Evolutionary conservation across 2,113 vertebrate species (phyloP).

Genomic region (Takifugu bimaculatus): DNA sequence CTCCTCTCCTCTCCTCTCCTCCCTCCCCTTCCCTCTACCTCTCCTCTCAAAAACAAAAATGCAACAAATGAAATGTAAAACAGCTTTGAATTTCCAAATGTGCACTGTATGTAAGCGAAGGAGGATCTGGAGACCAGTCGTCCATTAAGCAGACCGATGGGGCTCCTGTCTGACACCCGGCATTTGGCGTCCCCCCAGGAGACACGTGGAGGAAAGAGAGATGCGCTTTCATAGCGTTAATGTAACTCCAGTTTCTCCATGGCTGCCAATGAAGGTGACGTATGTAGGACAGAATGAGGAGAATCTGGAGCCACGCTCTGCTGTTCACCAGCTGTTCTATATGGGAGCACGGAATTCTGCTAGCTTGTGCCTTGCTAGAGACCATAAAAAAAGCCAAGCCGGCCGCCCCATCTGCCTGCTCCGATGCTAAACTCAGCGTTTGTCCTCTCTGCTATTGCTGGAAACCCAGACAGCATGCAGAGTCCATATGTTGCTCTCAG

Average conservation of each 20-base stretch:
- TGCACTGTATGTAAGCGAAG: slow-evolving; percentile 16
- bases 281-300: slow-evolving; percentile 3
- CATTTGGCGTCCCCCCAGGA: slow-evolving; percentile 36
- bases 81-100: slow-evolving; percentile 10
- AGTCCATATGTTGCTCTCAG: slow-evolving; percentile 45
- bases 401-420: slow-evolving; percentile 48
- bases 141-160: slow-evolving; percentile 65
- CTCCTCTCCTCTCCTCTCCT: too few relatives aligned
- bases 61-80: slow-evolving; percentile 29
- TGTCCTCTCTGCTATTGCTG: slow-evolving; percentile 40
- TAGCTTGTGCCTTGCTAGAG: slow-evolving; percentile 36
- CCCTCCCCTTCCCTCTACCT: too few relatives aligned
- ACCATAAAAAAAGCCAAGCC: slow-evolving; percentile 51
- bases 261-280: background rate
- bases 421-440: slow-evolving; percentile 36
- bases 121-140: slow-evolving; percentile 20
- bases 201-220: slow-evolving; percentile 18
- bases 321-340: slow-evolving; percentile 11
- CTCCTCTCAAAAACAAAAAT: too few relatives aligned
- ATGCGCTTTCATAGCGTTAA: slow-evolving; percentile 19
- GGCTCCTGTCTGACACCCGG: slow-evolving; percentile 49
- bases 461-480: slow-evolving; percentile 38
- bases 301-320: slow-evolving; percentile 1
- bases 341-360: slow-evolving; percentile 10
- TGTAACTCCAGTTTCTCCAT: slow-evolving; percentile 13